Evolutionary conservation across 2,888 invertebrate genomes (phyloP).

Genomic region (Crioceris asparagi): DNA sequence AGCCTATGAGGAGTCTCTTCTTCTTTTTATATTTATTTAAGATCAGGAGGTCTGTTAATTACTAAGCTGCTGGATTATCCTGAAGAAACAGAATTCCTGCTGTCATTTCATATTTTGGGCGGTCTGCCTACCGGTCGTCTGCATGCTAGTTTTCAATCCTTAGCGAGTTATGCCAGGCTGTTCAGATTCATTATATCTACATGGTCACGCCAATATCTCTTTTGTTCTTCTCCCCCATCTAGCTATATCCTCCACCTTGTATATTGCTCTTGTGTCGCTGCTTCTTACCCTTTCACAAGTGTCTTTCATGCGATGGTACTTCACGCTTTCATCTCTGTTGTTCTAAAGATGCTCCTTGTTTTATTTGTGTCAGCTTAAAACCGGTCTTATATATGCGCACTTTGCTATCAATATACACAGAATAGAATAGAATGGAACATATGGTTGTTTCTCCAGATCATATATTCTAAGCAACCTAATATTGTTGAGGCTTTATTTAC

Average conservation of each 20-base stretch:
- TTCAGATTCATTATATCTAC: not conserved
- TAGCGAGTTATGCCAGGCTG: no score
- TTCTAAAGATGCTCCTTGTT: not conserved
- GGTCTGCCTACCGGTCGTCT: constrained; percentile 1
- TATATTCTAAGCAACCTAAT: not conserved
- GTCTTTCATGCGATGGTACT: not conserved
- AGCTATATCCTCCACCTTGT: not conserved
- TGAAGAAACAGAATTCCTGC: no score
- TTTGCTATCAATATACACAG: not conserved
- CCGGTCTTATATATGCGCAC: not conserved
- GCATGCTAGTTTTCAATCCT: not conserved
- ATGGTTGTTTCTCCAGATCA: constrained; percentile 1
- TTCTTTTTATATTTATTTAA: no score
- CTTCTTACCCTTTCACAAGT: not conserved
- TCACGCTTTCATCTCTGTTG: not conserved
- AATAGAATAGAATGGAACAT: no score
- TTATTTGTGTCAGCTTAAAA: not conserved
- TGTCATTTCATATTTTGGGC: not conserved
- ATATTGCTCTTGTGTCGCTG: not conserved
- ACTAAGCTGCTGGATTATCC: no score
- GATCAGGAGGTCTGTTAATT: no score
- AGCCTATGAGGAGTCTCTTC: no score
- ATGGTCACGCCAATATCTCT: not conserved
- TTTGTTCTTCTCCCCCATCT: not conserved
- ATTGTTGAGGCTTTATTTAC: not conserved